phyloP scores from a whole-genome alignment of 2,113 vertebrate genomes.

The Caranx ignobilis region DNA sequence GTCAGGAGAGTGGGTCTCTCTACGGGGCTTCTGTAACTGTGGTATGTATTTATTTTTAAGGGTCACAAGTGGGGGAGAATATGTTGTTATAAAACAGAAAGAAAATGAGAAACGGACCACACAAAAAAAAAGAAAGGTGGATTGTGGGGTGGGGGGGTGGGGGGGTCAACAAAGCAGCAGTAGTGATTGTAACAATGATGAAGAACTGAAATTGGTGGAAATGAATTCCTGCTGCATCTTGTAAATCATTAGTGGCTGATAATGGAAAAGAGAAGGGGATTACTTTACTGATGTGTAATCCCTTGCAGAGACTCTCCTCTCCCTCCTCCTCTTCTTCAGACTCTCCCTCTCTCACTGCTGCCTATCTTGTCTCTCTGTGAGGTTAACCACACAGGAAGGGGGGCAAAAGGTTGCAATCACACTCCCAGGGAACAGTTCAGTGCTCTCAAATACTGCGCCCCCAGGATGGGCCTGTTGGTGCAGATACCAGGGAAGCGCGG shows the following conservation, averaged over 20 bases:
- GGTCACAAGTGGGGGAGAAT: conserved; percentile 19
- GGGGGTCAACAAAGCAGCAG: background rate
- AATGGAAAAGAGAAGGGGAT: conserved; percentile 44
- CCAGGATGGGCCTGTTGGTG: conserved; percentile 19
- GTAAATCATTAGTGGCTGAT: conserved; percentile 56
- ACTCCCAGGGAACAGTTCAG: conserved; percentile 38
- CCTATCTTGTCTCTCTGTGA: conserved; percentile 30
- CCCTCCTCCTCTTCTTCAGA: conserved; percentile 5
- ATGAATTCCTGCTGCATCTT: conserved; percentile 45
- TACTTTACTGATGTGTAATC: conserved; percentile 59
- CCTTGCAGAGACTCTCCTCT: conserved; percentile 12
- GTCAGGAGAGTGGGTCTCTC: conserved; percentile 2
- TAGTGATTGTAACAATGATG: background rate
- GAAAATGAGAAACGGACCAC: background rate
- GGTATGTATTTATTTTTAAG: conserved; percentile 28
- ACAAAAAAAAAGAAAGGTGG: no score
- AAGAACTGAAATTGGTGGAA: conserved; percentile 4
- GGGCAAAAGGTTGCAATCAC: conserved; percentile 68
- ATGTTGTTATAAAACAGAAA: conserved; percentile 9
- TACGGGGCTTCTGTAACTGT: conserved; percentile 37
- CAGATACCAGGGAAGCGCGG: conserved; percentile 28
- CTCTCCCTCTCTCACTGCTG: background rate
- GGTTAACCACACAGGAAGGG: conserved; percentile 61
- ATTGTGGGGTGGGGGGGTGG: background rate
- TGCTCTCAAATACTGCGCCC: conserved; percentile 39